Conservation (phyloP, 2,888 invertebrate species). For the Tipula vernalis region DNA sequence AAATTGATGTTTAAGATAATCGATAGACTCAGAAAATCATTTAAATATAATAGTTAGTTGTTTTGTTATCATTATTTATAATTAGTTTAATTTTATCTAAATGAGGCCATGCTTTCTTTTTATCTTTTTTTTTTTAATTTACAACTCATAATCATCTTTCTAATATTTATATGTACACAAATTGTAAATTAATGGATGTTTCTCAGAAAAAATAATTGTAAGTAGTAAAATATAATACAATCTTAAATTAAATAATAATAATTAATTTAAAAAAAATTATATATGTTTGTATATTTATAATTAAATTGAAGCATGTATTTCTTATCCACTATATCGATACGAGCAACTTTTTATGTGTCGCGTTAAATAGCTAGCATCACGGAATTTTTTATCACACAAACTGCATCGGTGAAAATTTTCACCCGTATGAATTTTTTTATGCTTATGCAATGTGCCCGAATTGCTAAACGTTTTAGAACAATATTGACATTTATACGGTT, state of each 20-base stretch:
- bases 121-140: background rate
- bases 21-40: background rate
- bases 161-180: background rate
- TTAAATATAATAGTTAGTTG: background rate
- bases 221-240: background rate
- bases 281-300: background rate
- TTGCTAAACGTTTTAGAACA: slow-evolving; percentile 10
- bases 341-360: slow-evolving; percentile 8
- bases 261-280: background rate
- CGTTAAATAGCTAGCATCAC: slow-evolving; percentile 8
- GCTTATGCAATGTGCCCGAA: slow-evolving; percentile 7
- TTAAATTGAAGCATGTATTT: background rate
- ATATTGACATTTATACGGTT: slow-evolving; percentile 9
- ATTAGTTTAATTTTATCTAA: background rate
- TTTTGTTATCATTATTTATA: background rate
- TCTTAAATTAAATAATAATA: background rate
- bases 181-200: background rate
- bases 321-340: slow-evolving; percentile 7
- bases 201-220: background rate
- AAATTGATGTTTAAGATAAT: background rate
- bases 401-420: slow-evolving; percentile 8
- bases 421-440: slow-evolving; percentile 10
- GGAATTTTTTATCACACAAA: slow-evolving; percentile 9
- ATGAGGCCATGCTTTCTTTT: background rate
- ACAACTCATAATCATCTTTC: background rate